Base-by-base conservation (phyloP, 2,888 invertebrate species). In the Ectemnius lituratus region DNA sequence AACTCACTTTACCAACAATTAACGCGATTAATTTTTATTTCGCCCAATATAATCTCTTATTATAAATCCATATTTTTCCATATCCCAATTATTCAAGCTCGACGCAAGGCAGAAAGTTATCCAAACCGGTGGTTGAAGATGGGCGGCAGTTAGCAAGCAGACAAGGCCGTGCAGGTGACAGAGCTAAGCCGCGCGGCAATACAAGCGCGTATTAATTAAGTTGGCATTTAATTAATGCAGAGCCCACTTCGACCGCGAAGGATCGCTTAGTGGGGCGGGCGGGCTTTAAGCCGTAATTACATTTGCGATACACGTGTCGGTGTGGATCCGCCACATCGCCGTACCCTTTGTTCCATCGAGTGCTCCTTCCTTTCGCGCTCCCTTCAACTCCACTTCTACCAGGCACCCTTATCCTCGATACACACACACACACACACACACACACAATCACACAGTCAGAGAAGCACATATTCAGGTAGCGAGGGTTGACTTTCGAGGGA, bases 231-330 rank as follows among this genome's bases (percentile, higher is more conserved):
- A 82, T 82, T 82, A 82, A 82, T 78, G 75, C 74, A 67, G 73
- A 68, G 64, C 67, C 80, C 67, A 73, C 82, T 80, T 75, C 74
- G 76, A 77, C 80, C 79, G 73, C 82, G 76, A 76, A 73, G 74
- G 73, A 80, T 83, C 80, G 76, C 83, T 76, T 75, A 76, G 83
- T 60, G 75, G 65, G 67, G 66, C 37, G 67, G 75, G 76, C 72
- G 74, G 78, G 72, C 83, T 82, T 80, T 83, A 80, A 84, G 75
- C 83, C 70, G 81, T 83, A 83, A 83, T 83, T 81, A 81, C 83
- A 81, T 81, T 78, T 72, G 73, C 77, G 78, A 71, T 81, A 83
- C 75, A 83, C 78, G 79, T 70, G 81, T 77, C 74, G 75, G 77
- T 76, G 73, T 71, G 76, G 59, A 70, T 71, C 67, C 71, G 59